Evolutionary conservation across 2,113 vertebrate species (phyloP).

Genomic region (Pedionomus torquatus): DNA sequence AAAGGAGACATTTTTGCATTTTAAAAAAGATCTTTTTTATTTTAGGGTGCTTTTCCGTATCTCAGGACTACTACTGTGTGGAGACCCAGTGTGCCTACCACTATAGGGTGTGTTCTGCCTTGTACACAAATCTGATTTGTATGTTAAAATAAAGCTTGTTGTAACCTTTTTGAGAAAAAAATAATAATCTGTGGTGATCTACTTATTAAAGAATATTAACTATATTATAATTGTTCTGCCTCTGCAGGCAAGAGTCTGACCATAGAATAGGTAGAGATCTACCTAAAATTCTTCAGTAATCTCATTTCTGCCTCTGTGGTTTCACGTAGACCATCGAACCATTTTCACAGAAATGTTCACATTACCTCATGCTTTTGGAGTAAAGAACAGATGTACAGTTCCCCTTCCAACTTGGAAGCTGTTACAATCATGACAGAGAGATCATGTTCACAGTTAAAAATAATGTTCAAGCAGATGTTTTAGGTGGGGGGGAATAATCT

Average conservation of each 20-base stretch:
- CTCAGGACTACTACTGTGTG: conserved; percentile 8
- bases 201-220: background rate
- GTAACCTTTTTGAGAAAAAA: background rate
- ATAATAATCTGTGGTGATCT: background rate
- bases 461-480: background rate
- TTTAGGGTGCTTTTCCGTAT: background rate
- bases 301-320: background rate
- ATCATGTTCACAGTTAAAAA: background rate
- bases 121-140: conserved; percentile 15
- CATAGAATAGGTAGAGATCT: background rate
- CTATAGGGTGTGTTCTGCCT: background rate
- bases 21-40: background rate
- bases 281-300: background rate
- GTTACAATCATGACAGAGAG: background rate
- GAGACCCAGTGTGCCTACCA: background rate
- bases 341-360: background rate
- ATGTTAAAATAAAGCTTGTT: conserved; percentile 56
- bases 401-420: background rate
- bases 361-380: background rate
- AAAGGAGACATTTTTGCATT: background rate
- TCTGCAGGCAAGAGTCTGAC: background rate
- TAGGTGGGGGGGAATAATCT: background rate
- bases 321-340: background rate
- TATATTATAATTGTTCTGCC: background rate
- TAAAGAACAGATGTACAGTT: background rate